Evolutionary conservation across 2,888 invertebrate genomes (phyloP), one percentile per base, ranked within the genome.

Genomic region (Chaitophorus viminalis): DNA sequence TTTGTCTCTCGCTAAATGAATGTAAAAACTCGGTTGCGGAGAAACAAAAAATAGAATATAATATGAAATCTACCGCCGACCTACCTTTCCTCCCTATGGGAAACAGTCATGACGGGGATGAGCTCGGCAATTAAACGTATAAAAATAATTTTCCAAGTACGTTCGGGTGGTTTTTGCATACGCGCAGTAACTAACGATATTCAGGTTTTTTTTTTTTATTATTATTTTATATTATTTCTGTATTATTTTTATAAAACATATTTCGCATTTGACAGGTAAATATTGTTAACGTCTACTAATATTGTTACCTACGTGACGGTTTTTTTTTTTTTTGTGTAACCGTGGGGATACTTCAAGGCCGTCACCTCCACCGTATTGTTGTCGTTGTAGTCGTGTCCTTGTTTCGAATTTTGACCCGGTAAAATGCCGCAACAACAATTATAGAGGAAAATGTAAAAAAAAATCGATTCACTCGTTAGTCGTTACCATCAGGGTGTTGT

Each of bases 201-300:
- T 46, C 46, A 14, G 46, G 46, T 17, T 29, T 2, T 70, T 31
- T 17, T 29, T 31, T 11, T 5, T 31, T 29, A 14, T 31, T 70
- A 29, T 14, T 31, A 6, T 33, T 60, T 11, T 78, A n/a, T 79
- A 25, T 5, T 60, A 25, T 18, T 60, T 68, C 29, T 17, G 68
- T 68, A n/a, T n/a, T 29, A 1, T 68, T 29, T 68, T 54, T 77
- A 3, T 68, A 68, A 65, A 36, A 65, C 68, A 14, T 31, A 46
- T 21, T 70, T 70, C 21, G 11, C 29, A 29, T 81, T 81, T 81
- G 79, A 81, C 79, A 39, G 79, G 65, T 39, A 81, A 81, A 65
- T 39, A 68, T 29, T 29, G 29, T 68, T 36, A 79, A 81, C 46
- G 46, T 46, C 11, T 14, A 46, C 79, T 65, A 36, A 65, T 65